phyloP scores from a whole-genome alignment of 2,113 vertebrate species.

The Dipodomys ordii region DNA sequence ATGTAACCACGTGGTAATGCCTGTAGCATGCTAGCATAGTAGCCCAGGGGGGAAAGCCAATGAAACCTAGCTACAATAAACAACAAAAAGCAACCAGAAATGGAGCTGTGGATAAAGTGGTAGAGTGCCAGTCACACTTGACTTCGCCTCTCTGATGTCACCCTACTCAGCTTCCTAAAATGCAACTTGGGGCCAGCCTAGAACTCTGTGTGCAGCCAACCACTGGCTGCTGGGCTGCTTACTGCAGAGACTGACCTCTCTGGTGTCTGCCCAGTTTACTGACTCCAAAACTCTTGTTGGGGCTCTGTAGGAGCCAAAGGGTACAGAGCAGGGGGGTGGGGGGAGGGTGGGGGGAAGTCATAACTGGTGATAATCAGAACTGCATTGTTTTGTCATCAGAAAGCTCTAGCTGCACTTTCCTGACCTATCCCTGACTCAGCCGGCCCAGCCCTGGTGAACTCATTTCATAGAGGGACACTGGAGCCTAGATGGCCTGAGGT shows the following conservation, averaged over 20 bases:
- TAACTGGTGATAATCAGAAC: not conserved
- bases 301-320: not conserved
- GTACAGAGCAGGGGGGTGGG: not conserved
- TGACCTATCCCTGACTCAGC: not conserved
- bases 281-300: not conserved
- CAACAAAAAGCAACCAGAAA: too few relatives aligned
- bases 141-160: not conserved
- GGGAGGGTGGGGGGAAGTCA: not conserved
- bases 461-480: slow-evolving; percentile 15
- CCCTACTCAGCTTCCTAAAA: not conserved
- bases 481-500: not conserved
- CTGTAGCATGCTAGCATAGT: too few relatives aligned
- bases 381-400: not conserved
- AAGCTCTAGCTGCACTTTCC: not conserved
- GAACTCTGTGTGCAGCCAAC: not conserved
- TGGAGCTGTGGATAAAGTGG: too few relatives aligned
- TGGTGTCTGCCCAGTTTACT: not conserved
- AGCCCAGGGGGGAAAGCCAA: too few relatives aligned
- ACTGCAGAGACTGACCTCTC: not conserved
- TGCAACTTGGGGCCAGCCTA: not conserved
- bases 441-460: not conserved
- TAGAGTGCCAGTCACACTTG: not conserved
- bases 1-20: too few relatives aligned
- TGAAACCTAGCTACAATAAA: too few relatives aligned
- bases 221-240: not conserved